Evolutionary conservation across 2,888 invertebrate species (phyloP), one percentile per base, ranked within the genome.

Genomic region (Drosophila fungiperda): DNA sequence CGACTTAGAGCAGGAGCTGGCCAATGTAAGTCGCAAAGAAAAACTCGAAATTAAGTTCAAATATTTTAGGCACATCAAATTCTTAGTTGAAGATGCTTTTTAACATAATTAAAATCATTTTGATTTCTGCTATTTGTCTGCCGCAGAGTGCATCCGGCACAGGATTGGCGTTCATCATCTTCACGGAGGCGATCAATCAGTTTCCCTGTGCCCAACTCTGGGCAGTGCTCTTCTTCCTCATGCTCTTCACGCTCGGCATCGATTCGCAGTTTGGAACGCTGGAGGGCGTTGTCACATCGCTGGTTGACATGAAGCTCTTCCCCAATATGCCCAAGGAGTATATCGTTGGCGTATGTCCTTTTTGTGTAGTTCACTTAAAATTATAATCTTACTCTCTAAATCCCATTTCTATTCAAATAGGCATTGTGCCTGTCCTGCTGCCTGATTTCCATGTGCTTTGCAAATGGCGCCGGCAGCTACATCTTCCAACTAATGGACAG

Each of bases 181-280:
- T 99, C 94, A 99, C 99, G 0, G 98, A 99, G 93, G 99, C 99
- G 9, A 99, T 99, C 91, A 98, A 98, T 94, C 98, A 99, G 94
- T 99, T 99, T 93, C 98, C 99, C 0, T 97, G 98, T 0, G 97
- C 98, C 0, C 98, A 98, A 87, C 96, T 99, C 91, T 99, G 99
- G 99, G 97, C 98, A 5, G 95, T 99, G 17, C 95, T 99, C 15
- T 99, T 99, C 94, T 99, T 99, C 93, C 94, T 99, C 60, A 99
- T 99, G 99, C 95, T 99, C 40, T 97, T 99, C 92, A 98, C 98
- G 0, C 94, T 99, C 68, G 99, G 99, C 8, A 98, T 99, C 75
- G 99, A 99, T 93, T 99, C 98, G 0, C 99, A 99, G 92, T 99
- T 99, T 91, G 98, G 98, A 0, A 99, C 98, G 0, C 93, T 99